A percentile compares a stretch with the other conserved stretches of the same genome.
phyloP scores from a whole-genome alignment of 2,888 invertebrate species.

The Hanleya hanleyi region DNA sequence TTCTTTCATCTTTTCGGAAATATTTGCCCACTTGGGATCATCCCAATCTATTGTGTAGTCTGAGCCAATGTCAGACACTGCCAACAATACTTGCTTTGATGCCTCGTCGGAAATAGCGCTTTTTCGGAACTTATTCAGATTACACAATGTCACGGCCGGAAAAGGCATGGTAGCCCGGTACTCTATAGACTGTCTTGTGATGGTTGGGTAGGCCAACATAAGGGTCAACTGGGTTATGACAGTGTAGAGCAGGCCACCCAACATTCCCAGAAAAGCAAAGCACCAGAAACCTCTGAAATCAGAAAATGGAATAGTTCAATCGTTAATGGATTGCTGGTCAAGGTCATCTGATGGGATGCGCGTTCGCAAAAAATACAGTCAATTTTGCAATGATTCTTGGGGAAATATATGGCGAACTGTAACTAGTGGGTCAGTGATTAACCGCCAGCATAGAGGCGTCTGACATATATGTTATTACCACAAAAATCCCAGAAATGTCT shows the following conservation, averaged over 20 bases:
- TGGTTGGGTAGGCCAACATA: constrained; percentile 1
- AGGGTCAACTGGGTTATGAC: background rate
- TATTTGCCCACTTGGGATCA: background rate
- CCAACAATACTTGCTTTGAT: background rate
- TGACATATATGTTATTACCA: no score
- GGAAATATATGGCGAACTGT: no score
- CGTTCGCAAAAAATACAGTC: no score
- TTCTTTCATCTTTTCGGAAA: background rate
- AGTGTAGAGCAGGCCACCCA: background rate
- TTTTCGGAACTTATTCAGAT: background rate
- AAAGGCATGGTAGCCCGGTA: background rate
- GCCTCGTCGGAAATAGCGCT: background rate
- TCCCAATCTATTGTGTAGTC: background rate
- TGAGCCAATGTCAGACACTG: background rate
- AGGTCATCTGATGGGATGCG: no score
- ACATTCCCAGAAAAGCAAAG: background rate
- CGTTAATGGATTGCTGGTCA: no score
- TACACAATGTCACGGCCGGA: constrained; percentile 7
- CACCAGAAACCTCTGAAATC: background rate
- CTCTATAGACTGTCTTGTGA: background rate
- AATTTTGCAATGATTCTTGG: no score
- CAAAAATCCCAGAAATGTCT: no score
- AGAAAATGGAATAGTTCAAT: no score
- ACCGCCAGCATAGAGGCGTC: no score
- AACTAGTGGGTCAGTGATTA: no score